Evolutionary conservation across 1,140 invertebrate species (phyloP).

Genomic region (Leptopilina boulardi): DNA sequence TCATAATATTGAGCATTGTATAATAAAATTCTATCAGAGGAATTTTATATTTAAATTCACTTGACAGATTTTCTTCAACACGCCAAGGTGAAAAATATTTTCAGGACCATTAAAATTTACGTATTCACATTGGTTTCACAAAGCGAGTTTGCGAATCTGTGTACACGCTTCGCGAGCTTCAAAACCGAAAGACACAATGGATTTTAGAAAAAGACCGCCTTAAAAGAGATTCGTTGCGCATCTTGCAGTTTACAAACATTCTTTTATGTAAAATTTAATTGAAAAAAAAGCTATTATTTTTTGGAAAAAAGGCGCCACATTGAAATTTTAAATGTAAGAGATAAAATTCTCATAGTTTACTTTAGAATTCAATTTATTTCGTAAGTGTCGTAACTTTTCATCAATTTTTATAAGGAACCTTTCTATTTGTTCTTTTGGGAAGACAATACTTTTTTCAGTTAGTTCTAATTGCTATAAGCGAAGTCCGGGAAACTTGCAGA

Average conservation of each 20-base stretch:
- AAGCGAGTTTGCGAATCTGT: slow-evolving; percentile 7
- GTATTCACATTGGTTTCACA: slow-evolving; percentile 10
- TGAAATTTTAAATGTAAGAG: no score
- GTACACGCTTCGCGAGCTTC: slow-evolving; percentile 24
- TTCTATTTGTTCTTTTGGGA: no score
- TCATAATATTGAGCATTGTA: background rate
- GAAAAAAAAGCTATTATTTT: background rate
- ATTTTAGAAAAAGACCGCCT: background rate
- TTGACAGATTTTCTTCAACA: background rate
- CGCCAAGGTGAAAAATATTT: background rate
- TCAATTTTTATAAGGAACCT: no score
- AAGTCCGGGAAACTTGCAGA: no score
- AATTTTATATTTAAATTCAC: background rate
- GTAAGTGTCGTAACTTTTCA: no score
- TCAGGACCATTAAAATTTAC: slow-evolving; percentile 14
- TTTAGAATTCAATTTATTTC: no score
- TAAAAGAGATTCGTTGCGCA: background rate
- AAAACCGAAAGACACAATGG: slow-evolving; percentile 1
- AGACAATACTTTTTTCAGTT: no score
- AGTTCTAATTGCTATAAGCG: no score
- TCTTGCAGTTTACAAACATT: background rate
- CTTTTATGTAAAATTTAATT: background rate
- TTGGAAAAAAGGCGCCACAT: background rate
- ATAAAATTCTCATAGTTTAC: background rate
- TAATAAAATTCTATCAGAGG: background rate